Evolutionary conservation across 2,888 invertebrate genomes (phyloP), one percentile per base, ranked within the genome.

Genomic region (Catocala fraxini): DNA sequence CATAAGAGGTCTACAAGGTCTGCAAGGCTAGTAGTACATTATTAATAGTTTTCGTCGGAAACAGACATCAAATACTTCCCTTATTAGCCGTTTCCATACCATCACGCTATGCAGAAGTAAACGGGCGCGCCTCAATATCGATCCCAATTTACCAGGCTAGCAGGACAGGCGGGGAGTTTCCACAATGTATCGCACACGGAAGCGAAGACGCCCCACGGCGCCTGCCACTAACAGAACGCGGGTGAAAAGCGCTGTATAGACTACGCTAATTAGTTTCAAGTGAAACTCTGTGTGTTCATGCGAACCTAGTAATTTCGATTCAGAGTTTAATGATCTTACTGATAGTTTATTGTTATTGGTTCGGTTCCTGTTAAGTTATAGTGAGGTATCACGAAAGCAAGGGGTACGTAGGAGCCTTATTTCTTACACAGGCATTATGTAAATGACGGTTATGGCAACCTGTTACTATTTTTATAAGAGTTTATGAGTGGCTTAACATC

Each of bases 231-330:
- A 69, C 89, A 89, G 82, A 77, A 71, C 69, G 59, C 63, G 66
- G 71, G 63, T 74, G 77, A 75, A 77, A 73, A 76, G 73, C 78
- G 70, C 61, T 72, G 70, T 73, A 62, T 68, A 78, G 68, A 77
- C 76, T 70, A 75, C 70, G 68, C 77, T 78, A 78, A 78, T 78
- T 78, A 78, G 75, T 78, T 78, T 71, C 75, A 75, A 77, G 71
- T 77, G 68, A 77, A 86, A 87, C 86, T 84, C 83, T 83, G 82
- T 86, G 83, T 85, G 89, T 86, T 89, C 88, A 89, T 91, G 88
- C 81, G 77, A 80, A 80, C 85, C 84, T 84, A 84, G 87, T 88
- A 83, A 72, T 78, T 80, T 73, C 65, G 68, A 77, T 77, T 68
- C 73, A 71, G 69, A 73, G 62, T 75, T 71, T 69, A 76, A 75